Base-by-base conservation (phyloP, 2,888 invertebrate genomes). In the Cosmopolites sordidus region DNA sequence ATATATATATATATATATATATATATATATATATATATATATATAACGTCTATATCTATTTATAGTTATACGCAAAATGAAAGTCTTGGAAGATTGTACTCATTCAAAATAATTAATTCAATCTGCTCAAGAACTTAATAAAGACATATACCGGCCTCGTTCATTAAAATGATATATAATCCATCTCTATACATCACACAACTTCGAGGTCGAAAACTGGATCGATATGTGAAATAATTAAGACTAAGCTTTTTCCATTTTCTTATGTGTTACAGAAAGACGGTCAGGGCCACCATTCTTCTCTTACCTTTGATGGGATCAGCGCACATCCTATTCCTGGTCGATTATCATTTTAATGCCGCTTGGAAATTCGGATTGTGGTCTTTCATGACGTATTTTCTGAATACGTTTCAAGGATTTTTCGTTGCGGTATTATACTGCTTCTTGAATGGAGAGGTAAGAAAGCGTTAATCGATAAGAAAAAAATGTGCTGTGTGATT, bases 401-500 rank as follows among this genome's bases (percentile, higher is more conserved):
- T 92, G 43, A 82, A 83, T n/a, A 88, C 91, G 0, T 91, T 90
- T 69, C 90, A 92, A 73, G 92, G 92, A 27, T 82, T 88, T 62
- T 86, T 91, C 69, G 83, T 92, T 43, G 84, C 89, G 0, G 78
- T 85, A 8, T 78, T 91, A 42, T 92, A 91, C 71, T 92, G 92
- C 68, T 90, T 92, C 69, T 73, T 85, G 45, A 92, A 92, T 64
- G 86, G 84, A 58, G 92, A 92, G 83, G 92, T 91, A 72, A 73
- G 61, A 48, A n/a, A n/a, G n/a, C n/a, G n/a, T n/a, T n/a, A n/a
- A n/a, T n/a, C n/a, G n/a, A n/a, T n/a, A n/a, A n/a, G n/a, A n/a
- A n/a, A n/a, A n/a, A n/a, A n/a, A n/a, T n/a, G n/a, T n/a, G n/a
- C n/a, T n/a, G n/a, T n/a, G n/a, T n/a, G n/a, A n/a, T n/a, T n/a